Percentiles rank a stretch among this genome's conserved stretches.
These are phyloP conservation scores for Myotis yumanensis DNA, from an alignment of 2,113 vertebrate genomes.

Conservation along the genomic window DNA sequence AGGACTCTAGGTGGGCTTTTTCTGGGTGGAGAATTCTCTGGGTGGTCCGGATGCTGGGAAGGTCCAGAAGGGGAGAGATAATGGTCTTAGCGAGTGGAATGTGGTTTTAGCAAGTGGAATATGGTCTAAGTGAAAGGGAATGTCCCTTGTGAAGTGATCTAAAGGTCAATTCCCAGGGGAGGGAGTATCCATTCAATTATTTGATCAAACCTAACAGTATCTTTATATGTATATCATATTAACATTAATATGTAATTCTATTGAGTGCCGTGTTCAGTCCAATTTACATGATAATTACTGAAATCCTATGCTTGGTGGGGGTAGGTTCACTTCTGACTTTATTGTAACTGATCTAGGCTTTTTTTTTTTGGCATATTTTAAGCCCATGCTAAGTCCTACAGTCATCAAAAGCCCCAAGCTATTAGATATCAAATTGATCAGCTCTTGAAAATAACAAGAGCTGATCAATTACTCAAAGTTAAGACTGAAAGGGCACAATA, in stretches of 20 bases:
- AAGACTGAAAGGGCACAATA: slow-evolving; percentile 10
- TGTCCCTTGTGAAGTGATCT: too few species aligned
- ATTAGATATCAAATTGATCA: neutral
- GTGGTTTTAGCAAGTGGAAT: too few species aligned
- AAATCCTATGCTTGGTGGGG: neutral
- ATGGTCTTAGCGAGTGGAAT: too few species aligned
- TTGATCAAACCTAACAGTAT: too few species aligned
- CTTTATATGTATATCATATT: neutral
- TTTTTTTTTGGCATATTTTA: neutral
- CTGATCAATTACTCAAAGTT: neutral
- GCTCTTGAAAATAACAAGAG: neutral
- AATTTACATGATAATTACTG: neutral
- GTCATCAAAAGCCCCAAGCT: neutral
- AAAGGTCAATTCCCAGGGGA: too few species aligned
- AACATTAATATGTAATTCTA: neutral
- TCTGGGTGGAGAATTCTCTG: too few species aligned
- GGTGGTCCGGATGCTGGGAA: too few species aligned
- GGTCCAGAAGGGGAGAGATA: too few species aligned
- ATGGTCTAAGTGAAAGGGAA: too few species aligned
- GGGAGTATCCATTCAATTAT: too few species aligned
- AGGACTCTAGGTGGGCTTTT: too few species aligned
- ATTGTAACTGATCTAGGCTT: neutral
- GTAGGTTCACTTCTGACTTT: neutral
- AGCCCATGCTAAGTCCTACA: neutral
- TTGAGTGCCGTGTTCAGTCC: neutral